These are phyloP conservation scores for Rhyacophila evoluta DNA, from an alignment of 2,888 invertebrate genomes.

Conservation along the genomic window DNA sequence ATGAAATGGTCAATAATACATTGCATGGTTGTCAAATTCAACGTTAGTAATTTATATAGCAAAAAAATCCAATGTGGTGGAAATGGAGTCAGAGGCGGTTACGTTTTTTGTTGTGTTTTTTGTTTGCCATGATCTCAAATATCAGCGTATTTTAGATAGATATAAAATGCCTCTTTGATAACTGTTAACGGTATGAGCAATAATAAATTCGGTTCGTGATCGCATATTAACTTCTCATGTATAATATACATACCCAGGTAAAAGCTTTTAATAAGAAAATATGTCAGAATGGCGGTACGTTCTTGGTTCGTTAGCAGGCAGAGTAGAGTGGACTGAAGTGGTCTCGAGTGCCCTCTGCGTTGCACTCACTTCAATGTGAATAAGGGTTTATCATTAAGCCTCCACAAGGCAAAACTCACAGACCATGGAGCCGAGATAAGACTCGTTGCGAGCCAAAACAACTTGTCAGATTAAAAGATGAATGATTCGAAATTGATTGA, in stretches of 20 bases:
- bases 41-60: too few relatives aligned
- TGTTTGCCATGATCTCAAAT: not conserved
- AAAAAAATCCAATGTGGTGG: too few relatives aligned
- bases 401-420: slow-evolving; percentile 43
- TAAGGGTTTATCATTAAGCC: slow-evolving; percentile 53
- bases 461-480: slow-evolving; percentile 55
- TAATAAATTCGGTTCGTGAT: slow-evolving; percentile 32
- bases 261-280: slow-evolving; percentile 48
- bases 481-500: slow-evolving; percentile 53
- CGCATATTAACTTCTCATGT: slow-evolving; percentile 37
- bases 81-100: too few relatives aligned
- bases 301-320: slow-evolving; percentile 49
- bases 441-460: slow-evolving; percentile 51
- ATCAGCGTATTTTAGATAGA: not conserved
- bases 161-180: not conserved
- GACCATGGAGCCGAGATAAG: slow-evolving; percentile 46
- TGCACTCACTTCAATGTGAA: slow-evolving; percentile 38
- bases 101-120: too few relatives aligned
- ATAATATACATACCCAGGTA: slow-evolving; percentile 4
- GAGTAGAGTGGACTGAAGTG: slow-evolving; percentile 35
- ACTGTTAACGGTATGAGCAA: not conserved
- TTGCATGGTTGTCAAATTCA: too few relatives aligned
- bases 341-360: slow-evolving; percentile 30
- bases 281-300: slow-evolving; percentile 29
- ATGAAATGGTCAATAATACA: too few relatives aligned